Percentiles rank a stretch among this genome's conserved stretches.
Evolutionary conservation across 2,797 vertebrate genomes (phyloP).

Genomic region (Gobio occitaniae): DNA sequence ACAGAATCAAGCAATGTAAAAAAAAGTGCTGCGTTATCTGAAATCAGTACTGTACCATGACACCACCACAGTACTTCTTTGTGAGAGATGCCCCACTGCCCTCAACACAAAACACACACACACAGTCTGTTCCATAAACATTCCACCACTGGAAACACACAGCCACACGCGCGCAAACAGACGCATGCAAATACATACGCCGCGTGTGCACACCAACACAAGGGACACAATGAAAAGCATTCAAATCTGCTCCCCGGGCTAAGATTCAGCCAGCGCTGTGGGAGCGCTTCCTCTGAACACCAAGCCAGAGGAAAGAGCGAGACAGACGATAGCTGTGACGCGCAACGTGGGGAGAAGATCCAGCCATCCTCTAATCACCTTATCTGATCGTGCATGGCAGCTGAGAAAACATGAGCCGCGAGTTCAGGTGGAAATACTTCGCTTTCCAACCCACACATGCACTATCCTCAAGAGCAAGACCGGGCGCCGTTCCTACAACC

Average conservation of each 20-base stretch:
- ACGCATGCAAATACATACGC: slow-evolving; percentile 46
- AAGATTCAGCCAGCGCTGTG: slow-evolving; percentile 17
- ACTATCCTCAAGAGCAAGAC: not conserved
- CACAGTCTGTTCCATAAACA: slow-evolving; percentile 29
- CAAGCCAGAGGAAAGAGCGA: slow-evolving; percentile 16
- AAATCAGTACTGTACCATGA: slow-evolving; percentile 5
- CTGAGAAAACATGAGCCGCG: slow-evolving; percentile 51
- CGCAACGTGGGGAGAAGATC: slow-evolving; percentile 2
- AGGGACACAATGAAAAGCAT: slow-evolving; percentile 43
- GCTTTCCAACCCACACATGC: slow-evolving; percentile 15
- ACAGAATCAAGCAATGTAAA: not conserved
- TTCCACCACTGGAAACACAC: slow-evolving; percentile 30
- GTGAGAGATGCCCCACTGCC: not conserved
- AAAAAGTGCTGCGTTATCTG: not conserved
- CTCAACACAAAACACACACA: not conserved
- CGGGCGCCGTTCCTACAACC: not conserved
- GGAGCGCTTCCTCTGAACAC: slow-evolving; percentile 21
- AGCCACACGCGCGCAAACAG: slow-evolving; percentile 23
- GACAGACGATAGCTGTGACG: not conserved
- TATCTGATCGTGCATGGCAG: slow-evolving; percentile 57
- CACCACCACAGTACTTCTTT: slow-evolving; percentile 14
- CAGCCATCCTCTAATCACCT: slow-evolving; percentile 48
- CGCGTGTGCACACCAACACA: slow-evolving; percentile 35
- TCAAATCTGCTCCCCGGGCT: slow-evolving; percentile 35
- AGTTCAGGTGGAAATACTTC: slow-evolving; percentile 39